phyloP scores from a whole-genome alignment of 64 coral and sea anemone species.

The Pocillopora verrucosa region DNA sequence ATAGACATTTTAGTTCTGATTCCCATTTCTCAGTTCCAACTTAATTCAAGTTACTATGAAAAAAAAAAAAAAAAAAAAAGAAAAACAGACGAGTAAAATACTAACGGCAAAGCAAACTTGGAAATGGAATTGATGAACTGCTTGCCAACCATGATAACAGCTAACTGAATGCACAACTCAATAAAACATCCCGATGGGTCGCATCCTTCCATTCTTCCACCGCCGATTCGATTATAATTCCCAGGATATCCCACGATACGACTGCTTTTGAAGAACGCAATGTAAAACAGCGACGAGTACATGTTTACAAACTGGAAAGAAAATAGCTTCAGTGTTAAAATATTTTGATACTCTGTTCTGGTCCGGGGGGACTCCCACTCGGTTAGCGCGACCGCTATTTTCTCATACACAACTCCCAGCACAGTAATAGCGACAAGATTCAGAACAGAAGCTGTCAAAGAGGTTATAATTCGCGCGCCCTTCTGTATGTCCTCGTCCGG shows the following conservation, averaged over 20 bases:
- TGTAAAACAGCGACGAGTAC: constrained; percentile 94
- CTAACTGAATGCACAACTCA: constrained; percentile 96
- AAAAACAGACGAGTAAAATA: not conserved
- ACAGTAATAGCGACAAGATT: constrained; percentile 90
- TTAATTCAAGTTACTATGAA: not conserved
- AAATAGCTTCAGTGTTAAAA: constrained; percentile 90
- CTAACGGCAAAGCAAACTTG: constrained; percentile 98
- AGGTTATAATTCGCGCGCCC: constrained; percentile 83
- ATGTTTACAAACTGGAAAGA: constrained; percentile 95
- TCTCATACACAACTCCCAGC: constrained; percentile 76
- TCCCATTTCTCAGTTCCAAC: not conserved
- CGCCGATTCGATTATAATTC: constrained; percentile 75
- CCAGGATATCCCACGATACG: constrained; percentile 79
- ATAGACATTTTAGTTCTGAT: no score
- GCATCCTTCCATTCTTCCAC: constrained; percentile 83
- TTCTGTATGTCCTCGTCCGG: constrained; percentile 71
- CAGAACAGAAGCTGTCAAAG: constrained; percentile 73
- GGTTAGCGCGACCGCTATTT: constrained; percentile 79
- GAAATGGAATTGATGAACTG: constrained; percentile 65
- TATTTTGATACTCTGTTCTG: constrained; percentile 68
- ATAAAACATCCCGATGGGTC: constrained; percentile 97
- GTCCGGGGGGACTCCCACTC: constrained; percentile 96
- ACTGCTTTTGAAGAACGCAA: constrained; percentile 93
- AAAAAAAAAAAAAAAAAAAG: not conserved
- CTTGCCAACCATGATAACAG: constrained; percentile 93